These are phyloP conservation scores for Serranus cabrilla DNA, from an alignment of 2,797 vertebrate species.

Conservation along the genomic window DNA sequence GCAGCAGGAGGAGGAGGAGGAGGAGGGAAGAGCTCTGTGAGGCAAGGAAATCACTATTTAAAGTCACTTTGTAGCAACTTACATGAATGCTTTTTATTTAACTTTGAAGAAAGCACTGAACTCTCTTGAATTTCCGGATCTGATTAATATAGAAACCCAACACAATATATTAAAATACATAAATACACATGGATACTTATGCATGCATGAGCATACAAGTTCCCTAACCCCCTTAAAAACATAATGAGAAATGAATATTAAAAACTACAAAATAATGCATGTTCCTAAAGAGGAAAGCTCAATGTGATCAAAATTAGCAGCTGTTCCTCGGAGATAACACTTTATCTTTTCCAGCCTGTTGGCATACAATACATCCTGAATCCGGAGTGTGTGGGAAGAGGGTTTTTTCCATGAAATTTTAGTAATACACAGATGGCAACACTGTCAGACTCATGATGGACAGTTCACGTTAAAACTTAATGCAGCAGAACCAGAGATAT, in stretches of 20 bases:
- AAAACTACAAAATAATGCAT: slow-evolving; percentile 5
- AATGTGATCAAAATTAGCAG: not conserved
- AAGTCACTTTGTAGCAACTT: slow-evolving; percentile 1
- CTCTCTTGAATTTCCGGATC: not conserved
- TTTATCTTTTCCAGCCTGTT: not conserved
- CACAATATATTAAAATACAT: not conserved
- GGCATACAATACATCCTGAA: not conserved
- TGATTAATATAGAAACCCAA: not conserved
- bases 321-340: not conserved
- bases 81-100: not conserved
- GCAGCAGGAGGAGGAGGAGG: slow-evolving; percentile 42
- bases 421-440: not conserved
- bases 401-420: not conserved
- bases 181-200: not conserved
- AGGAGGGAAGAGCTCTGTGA: slow-evolving; percentile 63
- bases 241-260: not conserved
- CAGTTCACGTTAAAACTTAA: not conserved
- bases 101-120: not conserved
- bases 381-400: not conserved
- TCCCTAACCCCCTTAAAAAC: accelerated
- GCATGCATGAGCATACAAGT: not conserved
- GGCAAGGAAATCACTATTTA: not conserved
- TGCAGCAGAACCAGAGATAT: too few species aligned
- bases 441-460: not conserved
- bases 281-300: not conserved